Base-by-base conservation (phyloP, 2,113 vertebrate genomes). In the western clawed frog (Xenopus tropicalis) region DNA sequence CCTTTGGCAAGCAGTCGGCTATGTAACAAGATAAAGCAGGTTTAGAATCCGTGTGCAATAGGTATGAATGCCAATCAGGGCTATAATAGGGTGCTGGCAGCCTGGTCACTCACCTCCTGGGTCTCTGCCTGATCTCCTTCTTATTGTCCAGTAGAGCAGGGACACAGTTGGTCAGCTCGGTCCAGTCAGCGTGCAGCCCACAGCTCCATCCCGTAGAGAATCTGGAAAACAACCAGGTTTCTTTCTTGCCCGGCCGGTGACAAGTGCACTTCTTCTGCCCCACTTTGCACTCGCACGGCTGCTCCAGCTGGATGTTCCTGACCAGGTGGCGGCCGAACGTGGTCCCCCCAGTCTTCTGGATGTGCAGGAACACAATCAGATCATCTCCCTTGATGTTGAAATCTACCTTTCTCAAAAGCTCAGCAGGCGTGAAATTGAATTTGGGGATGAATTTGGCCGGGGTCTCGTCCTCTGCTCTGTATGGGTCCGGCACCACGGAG, bases 201-300 rank as follows among this genome's bases (percentile, higher is more conserved):
- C 92, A 93, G 81, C 91, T 93, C 92, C 92, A 93, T 73, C 92
- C 92, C n/a, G 92, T 93, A 80, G 92, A 93, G 80, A 93, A 93
- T 5, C 92, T 89, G 12, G 92, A 93, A 73, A 93, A 93, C 9
- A 98, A 91, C 97, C 97, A 98, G 42, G 96, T 97, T 79, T 98
- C 97, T 48, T 89, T 91, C 80, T 96, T 96, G 69, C 96, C 96
- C 5, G 97, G 96, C 73, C 96, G 91, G 80, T 85, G 93, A 83
- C 97, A 99, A 78, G 94, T 95, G 80, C 97, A 99, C 83, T 98
- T 98, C 90, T 99, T 99, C 88, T 98, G 96, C 0, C 97, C 97
- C 61, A 94, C 93, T 61, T 90, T 91, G 71, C 96, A 98, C 86
- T 96, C 94, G 70, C 97, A 99, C 0, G 97, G 96, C 82, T 94